Conservation (phyloP, 2,113 vertebrate genomes). For the Ancistrus triradiatus region DNA sequence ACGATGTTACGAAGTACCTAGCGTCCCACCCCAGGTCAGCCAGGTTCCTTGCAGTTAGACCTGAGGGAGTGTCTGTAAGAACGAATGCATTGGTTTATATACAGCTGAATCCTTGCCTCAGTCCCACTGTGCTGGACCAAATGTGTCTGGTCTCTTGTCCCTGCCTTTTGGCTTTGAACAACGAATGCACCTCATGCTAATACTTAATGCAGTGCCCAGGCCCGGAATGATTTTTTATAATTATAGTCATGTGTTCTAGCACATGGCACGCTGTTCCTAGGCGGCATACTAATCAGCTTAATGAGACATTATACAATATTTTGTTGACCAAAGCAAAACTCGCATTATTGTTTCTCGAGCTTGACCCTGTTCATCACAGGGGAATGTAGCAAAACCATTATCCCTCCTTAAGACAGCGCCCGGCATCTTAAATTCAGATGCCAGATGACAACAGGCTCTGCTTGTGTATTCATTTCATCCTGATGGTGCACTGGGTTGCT, state of each 20-base stretch:
- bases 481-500: conserved; percentile 33
- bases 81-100: conserved; percentile 32
- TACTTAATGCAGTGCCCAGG: conserved; percentile 79
- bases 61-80: no score
- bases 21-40: no score
- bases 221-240: conserved; percentile 83
- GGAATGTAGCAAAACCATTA: conserved; percentile 73
- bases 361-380: conserved; percentile 86
- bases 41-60: no score
- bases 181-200: conserved; percentile 82
- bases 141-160: conserved; percentile 63
- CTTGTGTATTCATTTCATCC: conserved; percentile 41
- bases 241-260: conserved; percentile 91
- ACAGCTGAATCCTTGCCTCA: conserved; percentile 10
- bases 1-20: no score
- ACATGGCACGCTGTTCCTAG: conserved; percentile 85
- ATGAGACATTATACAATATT: conserved; percentile 99
- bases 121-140: conserved; percentile 34
- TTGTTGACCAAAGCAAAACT: conserved; percentile 98
- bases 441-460: conserved; percentile 43
- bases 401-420: conserved; percentile 69
- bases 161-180: conserved; percentile 77
- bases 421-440: conserved; percentile 56
- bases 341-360: conserved; percentile 91
- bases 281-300: conserved; percentile 98